phyloP scores from a whole-genome alignment of 1,140 invertebrate species.

The Drosophila kanapiae region DNA sequence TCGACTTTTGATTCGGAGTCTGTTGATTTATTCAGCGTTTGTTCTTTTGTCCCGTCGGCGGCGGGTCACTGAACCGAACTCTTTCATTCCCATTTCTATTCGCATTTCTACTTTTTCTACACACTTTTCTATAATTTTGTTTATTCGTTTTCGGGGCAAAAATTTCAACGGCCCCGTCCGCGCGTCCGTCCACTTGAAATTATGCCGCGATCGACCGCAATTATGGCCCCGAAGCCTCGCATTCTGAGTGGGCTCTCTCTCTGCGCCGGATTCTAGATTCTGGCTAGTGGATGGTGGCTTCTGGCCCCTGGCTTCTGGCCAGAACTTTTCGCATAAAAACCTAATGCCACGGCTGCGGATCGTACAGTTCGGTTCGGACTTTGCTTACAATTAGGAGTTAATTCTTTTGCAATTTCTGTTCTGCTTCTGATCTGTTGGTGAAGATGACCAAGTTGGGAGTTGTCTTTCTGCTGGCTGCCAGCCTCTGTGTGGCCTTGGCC shows the following conservation, averaged over 20 bases:
- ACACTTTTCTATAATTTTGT: slow-evolving; percentile 18
- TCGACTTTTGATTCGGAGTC: slow-evolving; percentile 32
- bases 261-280: slow-evolving; percentile 7
- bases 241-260: slow-evolving; percentile 52
- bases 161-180: slow-evolving; percentile 10
- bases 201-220: slow-evolving; percentile 75
- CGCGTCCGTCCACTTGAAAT: slow-evolving; percentile 67
- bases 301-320: slow-evolving; percentile 5
- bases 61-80: slow-evolving; percentile 44
- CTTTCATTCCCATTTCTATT: slow-evolving; percentile 14
- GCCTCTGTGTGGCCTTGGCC: slow-evolving; percentile 47
- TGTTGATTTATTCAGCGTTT: slow-evolving; percentile 37
- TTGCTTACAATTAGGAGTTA: slow-evolving; percentile 79
- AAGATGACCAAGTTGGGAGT: slow-evolving; percentile 64
- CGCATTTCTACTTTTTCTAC: slow-evolving; percentile 18
- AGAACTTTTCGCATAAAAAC: slow-evolving; percentile 82
- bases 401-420: slow-evolving; percentile 13
- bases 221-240: slow-evolving; percentile 60
- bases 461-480: slow-evolving; percentile 45
- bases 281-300: neutral
- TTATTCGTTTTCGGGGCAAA: slow-evolving; percentile 20
- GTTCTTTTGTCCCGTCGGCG: slow-evolving; percentile 6
- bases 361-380: slow-evolving; percentile 75
- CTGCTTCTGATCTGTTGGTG: neutral
- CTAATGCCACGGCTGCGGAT: slow-evolving; percentile 52